Evolutionary conservation across 2,888 invertebrate genomes (phyloP).

Genomic region (Drosophila limbata): DNA sequence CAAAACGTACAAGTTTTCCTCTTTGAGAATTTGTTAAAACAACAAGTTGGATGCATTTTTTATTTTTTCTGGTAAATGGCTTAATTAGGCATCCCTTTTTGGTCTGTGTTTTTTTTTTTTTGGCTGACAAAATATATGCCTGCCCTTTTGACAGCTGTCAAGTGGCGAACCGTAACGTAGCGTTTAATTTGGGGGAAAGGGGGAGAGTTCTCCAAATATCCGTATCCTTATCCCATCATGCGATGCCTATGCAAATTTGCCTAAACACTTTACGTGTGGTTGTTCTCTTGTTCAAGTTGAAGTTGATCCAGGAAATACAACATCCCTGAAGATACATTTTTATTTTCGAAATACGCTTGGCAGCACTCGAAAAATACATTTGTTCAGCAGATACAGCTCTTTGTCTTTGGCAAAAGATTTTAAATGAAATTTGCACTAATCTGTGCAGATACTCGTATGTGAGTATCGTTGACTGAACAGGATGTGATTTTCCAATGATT

Average conservation of each 20-base stretch:
- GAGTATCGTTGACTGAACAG: slow-evolving; percentile 66
- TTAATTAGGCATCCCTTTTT: slow-evolving; percentile 65
- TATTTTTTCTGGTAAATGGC: slow-evolving; percentile 49
- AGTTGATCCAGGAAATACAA: slow-evolving; percentile 36
- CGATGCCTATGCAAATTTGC: slow-evolving; percentile 70
- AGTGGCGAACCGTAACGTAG: slow-evolving; percentile 72
- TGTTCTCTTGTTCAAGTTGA: slow-evolving; percentile 16
- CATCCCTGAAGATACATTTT: slow-evolving; percentile 26
- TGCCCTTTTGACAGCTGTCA: slow-evolving; percentile 76
- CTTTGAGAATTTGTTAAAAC: slow-evolving; percentile 67
- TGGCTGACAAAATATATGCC: slow-evolving; percentile 76
- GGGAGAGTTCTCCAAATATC: slow-evolving; percentile 9
- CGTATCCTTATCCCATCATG: slow-evolving; percentile 22
- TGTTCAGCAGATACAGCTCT: slow-evolving; percentile 19
- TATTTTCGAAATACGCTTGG: slow-evolving; percentile 36
- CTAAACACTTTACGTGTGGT: slow-evolving; percentile 66
- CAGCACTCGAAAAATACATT: slow-evolving; percentile 55
- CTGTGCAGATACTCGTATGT: slow-evolving; percentile 39
- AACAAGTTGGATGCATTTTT: slow-evolving; percentile 61
- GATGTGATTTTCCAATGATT: slow-evolving; percentile 84
- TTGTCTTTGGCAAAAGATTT: slow-evolving; percentile 2
- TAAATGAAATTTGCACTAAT: slow-evolving; percentile 77
- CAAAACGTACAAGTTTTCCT: slow-evolving; percentile 9
- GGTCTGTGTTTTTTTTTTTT: neutral
- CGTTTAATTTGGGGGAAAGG: slow-evolving; percentile 55